Conservation (phyloP, 2,888 invertebrate species). For the Panorpa germanica region DNA sequence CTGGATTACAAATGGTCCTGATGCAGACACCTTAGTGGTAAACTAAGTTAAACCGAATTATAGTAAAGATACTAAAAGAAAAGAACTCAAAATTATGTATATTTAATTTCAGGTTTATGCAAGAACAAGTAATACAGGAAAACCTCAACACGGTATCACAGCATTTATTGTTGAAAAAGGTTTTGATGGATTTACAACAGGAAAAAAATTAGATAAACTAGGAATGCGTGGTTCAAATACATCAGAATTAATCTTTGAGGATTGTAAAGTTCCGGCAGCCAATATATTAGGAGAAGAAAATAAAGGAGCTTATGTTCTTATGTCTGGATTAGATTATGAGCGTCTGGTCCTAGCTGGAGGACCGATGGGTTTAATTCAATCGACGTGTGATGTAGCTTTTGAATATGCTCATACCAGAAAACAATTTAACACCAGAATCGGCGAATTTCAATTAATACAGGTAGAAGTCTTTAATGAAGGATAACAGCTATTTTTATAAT, state of each 20-base stretch:
- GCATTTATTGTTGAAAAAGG: constrained; percentile 86
- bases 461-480: too few species aligned
- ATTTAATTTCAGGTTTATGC: constrained; percentile 80
- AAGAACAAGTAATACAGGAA: constrained; percentile 53
- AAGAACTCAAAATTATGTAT: too few species aligned
- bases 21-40: constrained; percentile 85
- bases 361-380: constrained; percentile 90
- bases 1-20: constrained; percentile 98
- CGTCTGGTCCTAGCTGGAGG: constrained; percentile 78
- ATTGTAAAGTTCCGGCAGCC: constrained; percentile 66
- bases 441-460: constrained; percentile 86
- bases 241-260: constrained; percentile 86
- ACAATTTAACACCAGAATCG: constrained; percentile 78
- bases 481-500: too few species aligned
- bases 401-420: constrained; percentile 87
- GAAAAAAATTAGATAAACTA: constrained; percentile 85
- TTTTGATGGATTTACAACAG: constrained; percentile 73
- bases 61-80: too few species aligned
- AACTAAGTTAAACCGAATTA: too few species aligned
- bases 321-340: constrained; percentile 92
- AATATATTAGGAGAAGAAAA: constrained; percentile 74
- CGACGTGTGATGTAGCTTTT: constrained; percentile 83
- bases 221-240: constrained; percentile 98
- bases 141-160: constrained; percentile 80
- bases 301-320: constrained; percentile 90